A percentile compares a stretch with the other conserved stretches of the same genome.
Conservation (phyloP, 1,140 invertebrate genomes). For the Platorchestia sp. region DNA sequence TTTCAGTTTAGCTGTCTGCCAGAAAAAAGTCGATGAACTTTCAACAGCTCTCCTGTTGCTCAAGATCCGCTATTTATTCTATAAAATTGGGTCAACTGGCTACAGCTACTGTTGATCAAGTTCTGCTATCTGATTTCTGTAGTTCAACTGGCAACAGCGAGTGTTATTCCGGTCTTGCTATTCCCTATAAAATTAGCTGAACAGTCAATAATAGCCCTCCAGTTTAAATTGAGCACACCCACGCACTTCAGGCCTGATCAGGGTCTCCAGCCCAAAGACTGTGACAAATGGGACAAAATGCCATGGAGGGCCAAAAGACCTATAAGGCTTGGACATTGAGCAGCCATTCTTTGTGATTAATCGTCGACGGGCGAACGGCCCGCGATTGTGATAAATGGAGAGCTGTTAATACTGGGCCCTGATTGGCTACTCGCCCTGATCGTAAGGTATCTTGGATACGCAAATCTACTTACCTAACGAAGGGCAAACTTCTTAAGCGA, state of each 20-base stretch:
- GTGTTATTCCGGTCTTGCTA: too few species aligned
- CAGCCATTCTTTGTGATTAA: conserved; percentile 8
- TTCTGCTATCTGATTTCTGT: too few species aligned
- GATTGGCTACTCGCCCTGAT: background rate
- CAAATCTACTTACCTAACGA: background rate
- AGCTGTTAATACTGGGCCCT: background rate
- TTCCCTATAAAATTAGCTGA: too few species aligned
- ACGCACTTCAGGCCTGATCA: background rate
- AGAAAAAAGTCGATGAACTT: too few species aligned
- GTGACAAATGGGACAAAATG: background rate
- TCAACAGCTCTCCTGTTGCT: too few species aligned
- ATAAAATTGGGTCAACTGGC: too few species aligned
- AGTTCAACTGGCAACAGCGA: too few species aligned
- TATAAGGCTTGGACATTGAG: background rate
- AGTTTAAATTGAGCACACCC: background rate
- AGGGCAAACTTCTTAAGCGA: background rate
- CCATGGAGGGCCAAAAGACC: background rate
- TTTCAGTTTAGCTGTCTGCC: too few species aligned
- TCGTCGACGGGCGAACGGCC: background rate
- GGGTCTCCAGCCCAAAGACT: background rate
- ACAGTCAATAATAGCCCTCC: too few species aligned
- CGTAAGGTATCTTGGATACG: background rate
- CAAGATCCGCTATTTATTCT: too few species aligned
- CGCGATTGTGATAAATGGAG: background rate
- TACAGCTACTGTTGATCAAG: too few species aligned